phyloP scores from a whole-genome alignment of 2,888 invertebrate species.

The Geophilus truncorum region DNA sequence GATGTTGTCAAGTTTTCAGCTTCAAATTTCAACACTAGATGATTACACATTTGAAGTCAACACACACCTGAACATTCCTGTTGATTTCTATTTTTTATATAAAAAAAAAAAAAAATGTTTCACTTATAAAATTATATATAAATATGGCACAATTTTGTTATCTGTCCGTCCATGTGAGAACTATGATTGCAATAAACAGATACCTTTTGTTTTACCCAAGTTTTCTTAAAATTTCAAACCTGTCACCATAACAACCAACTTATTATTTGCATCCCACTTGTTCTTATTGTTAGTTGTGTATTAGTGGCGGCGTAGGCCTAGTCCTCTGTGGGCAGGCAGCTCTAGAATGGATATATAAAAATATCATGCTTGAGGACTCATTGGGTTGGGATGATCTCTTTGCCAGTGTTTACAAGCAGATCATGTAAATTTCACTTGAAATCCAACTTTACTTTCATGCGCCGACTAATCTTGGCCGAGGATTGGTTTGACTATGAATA shows the following conservation, averaged over 20 bases:
- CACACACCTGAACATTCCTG: too few relatives aligned
- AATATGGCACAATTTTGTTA: too few relatives aligned
- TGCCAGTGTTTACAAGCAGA: constrained; percentile 1
- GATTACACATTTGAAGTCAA: too few relatives aligned
- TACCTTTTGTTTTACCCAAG: too few relatives aligned
- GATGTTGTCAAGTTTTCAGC: too few relatives aligned
- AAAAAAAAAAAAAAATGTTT: too few relatives aligned
- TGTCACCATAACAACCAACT: neutral
- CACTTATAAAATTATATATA: too few relatives aligned
- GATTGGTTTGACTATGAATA: constrained; percentile 27
- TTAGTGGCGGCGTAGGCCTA: neutral
- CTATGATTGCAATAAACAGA: neutral
- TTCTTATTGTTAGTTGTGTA: neutral
- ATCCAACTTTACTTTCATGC: constrained; percentile 15
- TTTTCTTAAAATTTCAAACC: neutral
- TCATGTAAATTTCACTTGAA: constrained; percentile 1
- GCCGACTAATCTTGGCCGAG: neutral
- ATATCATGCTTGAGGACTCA: neutral
- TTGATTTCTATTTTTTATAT: too few relatives aligned
- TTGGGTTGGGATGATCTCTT: constrained; percentile 12
- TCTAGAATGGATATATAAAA: constrained; percentile 28
- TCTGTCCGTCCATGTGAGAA: neutral
- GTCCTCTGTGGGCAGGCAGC: neutral
- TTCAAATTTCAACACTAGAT: too few relatives aligned
- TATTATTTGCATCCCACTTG: neutral